Percentiles rank a stretch among this genome's conserved stretches.
Evolutionary conservation across 1,140 invertebrate species (phyloP).

Genomic region (Sminthurides bifidus): DNA sequence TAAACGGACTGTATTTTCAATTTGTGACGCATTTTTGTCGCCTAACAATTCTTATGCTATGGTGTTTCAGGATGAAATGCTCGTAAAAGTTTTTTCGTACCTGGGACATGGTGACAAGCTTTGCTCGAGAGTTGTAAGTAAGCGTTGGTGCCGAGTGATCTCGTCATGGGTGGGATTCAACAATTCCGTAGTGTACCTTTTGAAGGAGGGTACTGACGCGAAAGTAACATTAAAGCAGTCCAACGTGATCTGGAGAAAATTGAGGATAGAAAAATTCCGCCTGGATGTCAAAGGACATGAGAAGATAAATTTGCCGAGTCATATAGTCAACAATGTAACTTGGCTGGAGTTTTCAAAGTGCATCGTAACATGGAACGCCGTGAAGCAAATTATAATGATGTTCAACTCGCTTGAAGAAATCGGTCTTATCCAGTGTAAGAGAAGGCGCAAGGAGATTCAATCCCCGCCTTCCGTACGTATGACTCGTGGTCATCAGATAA

Average conservation of each 20-base stretch:
- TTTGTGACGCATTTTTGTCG: neutral
- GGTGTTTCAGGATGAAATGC: slow-evolving; percentile 11
- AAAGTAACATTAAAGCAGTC: neutral
- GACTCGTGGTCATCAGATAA: slow-evolving; percentile 5
- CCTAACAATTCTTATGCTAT: neutral
- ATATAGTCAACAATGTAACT: neutral
- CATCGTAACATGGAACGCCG: slow-evolving; percentile 7
- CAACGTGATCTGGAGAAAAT: slow-evolving; percentile 6
- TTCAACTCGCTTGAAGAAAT: slow-evolving; percentile 13
- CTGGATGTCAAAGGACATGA: slow-evolving; percentile 1
- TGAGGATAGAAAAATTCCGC: slow-evolving; percentile 7
- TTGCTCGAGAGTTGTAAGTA: neutral
- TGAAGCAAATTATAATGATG: slow-evolving; percentile 8
- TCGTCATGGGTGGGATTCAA: slow-evolving; percentile 11
- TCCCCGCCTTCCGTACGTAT: neutral
- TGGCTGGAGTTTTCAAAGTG: slow-evolving; percentile 10
- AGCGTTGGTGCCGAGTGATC: slow-evolving; percentile 5
- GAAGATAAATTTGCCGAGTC: neutral
- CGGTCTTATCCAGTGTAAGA: slow-evolving; percentile 13
- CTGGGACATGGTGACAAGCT: slow-evolving; percentile 14
- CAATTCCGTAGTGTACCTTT: slow-evolving; percentile 9
- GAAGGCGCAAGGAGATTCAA: neutral
- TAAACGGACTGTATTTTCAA: neutral
- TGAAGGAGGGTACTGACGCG: slow-evolving; percentile 7
- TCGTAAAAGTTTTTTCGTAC: slow-evolving; percentile 10